Conservation (phyloP, 2,888 invertebrate species). For the Tupiocoris notatus region DNA sequence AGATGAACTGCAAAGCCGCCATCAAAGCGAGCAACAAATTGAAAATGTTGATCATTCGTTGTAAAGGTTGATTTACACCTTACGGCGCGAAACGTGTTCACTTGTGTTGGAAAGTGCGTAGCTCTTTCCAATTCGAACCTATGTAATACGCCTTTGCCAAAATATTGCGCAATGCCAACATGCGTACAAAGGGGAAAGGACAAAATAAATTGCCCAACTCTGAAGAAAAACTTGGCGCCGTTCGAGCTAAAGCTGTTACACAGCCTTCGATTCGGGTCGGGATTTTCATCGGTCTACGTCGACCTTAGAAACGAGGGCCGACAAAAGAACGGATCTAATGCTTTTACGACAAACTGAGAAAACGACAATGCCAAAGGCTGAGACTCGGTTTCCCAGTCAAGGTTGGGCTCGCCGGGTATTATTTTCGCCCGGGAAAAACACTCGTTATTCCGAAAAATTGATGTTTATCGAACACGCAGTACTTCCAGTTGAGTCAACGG, state of each 20-base stretch:
- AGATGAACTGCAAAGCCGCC: not conserved
- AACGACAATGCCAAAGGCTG: not conserved
- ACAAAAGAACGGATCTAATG: constrained; percentile 17
- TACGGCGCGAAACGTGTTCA: not conserved
- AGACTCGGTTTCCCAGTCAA: not conserved
- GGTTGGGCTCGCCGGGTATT: no score
- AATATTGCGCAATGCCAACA: not conserved
- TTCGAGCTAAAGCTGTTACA: not conserved
- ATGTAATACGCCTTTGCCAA: not conserved
- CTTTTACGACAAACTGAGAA: not conserved
- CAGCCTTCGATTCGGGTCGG: constrained; percentile 29
- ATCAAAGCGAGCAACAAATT: not conserved
- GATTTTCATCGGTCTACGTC: not conserved
- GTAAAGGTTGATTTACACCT: not conserved
- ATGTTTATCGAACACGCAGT: no score
- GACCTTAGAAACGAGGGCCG: not conserved
- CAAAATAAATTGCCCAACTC: constrained; percentile 9
- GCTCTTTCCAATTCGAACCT: no score
- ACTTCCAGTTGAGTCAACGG: no score
- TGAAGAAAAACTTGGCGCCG: constrained; percentile 7
- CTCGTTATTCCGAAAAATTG: no score
- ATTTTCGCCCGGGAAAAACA: no score
- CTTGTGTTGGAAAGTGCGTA: no score
- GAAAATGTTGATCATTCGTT: not conserved
- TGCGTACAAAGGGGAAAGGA: not conserved